phyloP scores from a whole-genome alignment of 1,140 invertebrate species.

The Planococcus citri region DNA sequence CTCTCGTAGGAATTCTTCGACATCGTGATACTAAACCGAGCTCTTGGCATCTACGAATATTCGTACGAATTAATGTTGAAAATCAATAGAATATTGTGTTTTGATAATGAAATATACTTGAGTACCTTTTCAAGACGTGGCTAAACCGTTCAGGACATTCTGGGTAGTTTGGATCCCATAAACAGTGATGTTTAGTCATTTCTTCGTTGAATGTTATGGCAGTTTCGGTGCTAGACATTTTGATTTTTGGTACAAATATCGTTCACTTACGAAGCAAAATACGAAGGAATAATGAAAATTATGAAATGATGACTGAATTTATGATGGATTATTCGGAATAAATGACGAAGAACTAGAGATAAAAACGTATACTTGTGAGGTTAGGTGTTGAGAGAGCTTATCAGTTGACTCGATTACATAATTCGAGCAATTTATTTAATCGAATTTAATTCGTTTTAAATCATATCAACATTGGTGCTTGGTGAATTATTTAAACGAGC shows the following conservation, averaged over 20 bases:
- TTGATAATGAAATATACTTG: background rate
- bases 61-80: background rate
- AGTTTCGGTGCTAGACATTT: constrained; percentile 43
- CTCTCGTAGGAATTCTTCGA: constrained; percentile 41
- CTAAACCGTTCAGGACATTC: constrained; percentile 67
- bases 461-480: too few relatives aligned
- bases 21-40: constrained; percentile 59
- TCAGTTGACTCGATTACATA: too few relatives aligned
- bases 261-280: too few relatives aligned
- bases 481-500: too few relatives aligned
- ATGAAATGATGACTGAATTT: too few relatives aligned
- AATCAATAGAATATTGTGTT: background rate
- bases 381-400: too few relatives aligned
- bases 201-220: constrained; percentile 63
- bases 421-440: too few relatives aligned
- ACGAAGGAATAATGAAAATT: too few relatives aligned
- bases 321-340: too few relatives aligned
- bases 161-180: constrained; percentile 71
- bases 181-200: constrained; percentile 63
- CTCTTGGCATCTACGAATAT: constrained; percentile 51
- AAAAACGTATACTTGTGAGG: too few relatives aligned
- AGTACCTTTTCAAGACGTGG: constrained; percentile 53
- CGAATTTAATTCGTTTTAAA: too few relatives aligned
- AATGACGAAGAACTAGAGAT: too few relatives aligned
- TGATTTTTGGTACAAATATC: constrained; percentile 8